These are phyloP conservation scores for Alosa alosa DNA, from an alignment of 2,113 vertebrate species.

Conservation along the genomic window DNA sequence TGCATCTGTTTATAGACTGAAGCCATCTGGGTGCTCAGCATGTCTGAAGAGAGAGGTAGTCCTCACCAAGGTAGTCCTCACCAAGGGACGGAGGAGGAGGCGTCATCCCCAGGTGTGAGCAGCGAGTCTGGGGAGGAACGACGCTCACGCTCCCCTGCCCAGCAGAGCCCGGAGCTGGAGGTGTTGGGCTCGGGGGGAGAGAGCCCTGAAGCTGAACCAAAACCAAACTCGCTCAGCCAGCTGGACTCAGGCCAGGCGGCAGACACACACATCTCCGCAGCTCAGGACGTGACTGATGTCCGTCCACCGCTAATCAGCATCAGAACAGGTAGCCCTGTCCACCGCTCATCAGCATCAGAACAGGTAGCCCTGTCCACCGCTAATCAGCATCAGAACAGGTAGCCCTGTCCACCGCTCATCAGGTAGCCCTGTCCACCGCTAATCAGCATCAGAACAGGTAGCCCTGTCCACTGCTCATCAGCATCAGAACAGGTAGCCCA, in stretches of 20 bases:
- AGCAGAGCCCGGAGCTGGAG: not conserved
- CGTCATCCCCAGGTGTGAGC: not conserved
- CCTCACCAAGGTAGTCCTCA: not conserved
- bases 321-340: not conserved
- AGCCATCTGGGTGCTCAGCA: not conserved
- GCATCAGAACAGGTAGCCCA: no score
- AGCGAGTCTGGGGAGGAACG: not conserved
- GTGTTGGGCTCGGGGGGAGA: not conserved
- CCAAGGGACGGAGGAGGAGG: not conserved
- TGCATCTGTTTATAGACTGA: not conserved
- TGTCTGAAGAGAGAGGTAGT: not conserved
- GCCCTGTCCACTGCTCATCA: no score
- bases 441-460: no score
- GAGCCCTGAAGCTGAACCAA: not conserved
- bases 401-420: no score
- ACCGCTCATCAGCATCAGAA: not conserved
- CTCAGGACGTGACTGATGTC: not conserved
- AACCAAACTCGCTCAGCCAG: not conserved
- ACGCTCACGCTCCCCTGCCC: not conserved
- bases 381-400: no score
- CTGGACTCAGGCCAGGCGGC: not conserved
- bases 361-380: not conserved
- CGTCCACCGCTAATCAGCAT: not conserved
- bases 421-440: no score
- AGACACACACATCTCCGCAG: not conserved